phyloP scores from a whole-genome alignment of 2,797 vertebrate species.

The Falco peregrinus region DNA sequence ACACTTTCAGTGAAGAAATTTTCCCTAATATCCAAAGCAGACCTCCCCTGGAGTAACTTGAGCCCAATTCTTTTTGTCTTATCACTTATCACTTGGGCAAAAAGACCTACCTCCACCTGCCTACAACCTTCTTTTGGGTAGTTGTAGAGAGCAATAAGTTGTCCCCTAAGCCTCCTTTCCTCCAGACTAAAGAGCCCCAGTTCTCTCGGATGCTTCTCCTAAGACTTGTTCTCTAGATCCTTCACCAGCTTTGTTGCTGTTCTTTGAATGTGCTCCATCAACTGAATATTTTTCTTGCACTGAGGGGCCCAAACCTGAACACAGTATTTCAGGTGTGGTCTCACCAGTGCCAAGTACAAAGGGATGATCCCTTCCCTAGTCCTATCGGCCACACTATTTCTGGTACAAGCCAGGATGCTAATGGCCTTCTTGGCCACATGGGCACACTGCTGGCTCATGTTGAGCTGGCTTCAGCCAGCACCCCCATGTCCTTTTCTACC shows the following conservation, averaged over 20 bases:
- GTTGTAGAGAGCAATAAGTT: not conserved
- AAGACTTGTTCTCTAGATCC: not conserved
- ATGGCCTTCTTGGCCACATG: not conserved
- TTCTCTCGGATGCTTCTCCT: not conserved
- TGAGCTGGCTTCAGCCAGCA: accelerated
- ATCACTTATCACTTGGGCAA: not conserved
- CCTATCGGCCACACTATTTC: not conserved
- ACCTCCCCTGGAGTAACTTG: not conserved
- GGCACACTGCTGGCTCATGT: accelerated
- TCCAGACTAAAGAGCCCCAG: not conserved
- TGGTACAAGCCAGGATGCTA: not conserved
- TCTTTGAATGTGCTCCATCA: not conserved
- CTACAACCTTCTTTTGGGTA: not conserved
- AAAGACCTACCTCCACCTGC: not conserved
- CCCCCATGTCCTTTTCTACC: not conserved
- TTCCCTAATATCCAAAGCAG: not conserved
- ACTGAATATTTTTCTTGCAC: not conserved
- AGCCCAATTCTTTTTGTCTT: not conserved
- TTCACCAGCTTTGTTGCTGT: not conserved
- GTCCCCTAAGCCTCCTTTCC: not conserved
- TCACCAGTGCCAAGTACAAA: not conserved
- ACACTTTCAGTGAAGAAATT: not conserved
- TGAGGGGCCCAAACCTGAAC: not conserved
- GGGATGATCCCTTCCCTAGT: not conserved
- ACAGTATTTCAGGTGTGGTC: not conserved